Conservation (phyloP, 2,113 vertebrate genomes). For the Heptranchias perlo region DNA sequence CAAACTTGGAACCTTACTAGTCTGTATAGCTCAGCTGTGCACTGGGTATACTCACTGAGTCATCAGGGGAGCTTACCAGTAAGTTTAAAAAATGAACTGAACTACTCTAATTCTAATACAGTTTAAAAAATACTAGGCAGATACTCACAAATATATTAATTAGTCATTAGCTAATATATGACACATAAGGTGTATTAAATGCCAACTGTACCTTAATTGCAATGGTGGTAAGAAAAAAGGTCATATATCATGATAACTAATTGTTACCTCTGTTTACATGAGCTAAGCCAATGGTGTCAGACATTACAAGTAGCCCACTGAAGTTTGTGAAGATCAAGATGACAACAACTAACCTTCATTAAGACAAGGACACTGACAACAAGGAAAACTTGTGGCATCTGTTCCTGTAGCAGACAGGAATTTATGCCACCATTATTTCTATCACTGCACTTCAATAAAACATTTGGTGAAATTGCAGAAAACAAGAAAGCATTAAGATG, state of each 20-base stretch:
- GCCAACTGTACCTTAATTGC: background rate
- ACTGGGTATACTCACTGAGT: background rate
- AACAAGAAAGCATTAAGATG: background rate
- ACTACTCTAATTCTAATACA: background rate
- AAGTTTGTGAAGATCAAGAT: background rate
- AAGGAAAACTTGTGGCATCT: background rate
- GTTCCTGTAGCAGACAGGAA: background rate
- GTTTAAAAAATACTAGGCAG: background rate
- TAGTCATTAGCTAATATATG: background rate
- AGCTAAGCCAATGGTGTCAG: background rate
- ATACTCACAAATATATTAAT: background rate
- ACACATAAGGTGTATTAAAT: background rate
- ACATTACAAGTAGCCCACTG: background rate
- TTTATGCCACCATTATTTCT: background rate
- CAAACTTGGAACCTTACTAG: background rate
- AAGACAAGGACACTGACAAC: background rate
- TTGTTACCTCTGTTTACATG: background rate
- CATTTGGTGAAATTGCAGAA: background rate
- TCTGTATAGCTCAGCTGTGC: background rate
- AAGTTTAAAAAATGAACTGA: background rate
- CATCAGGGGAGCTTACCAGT: background rate
- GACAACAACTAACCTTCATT: background rate
- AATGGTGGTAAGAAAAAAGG: background rate
- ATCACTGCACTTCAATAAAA: background rate
- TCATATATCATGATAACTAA: background rate